Evolutionary conservation across 1,140 invertebrate genomes (phyloP), one percentile per base, ranked within the genome.

Genomic region (Trichogramma pretiosum): DNA sequence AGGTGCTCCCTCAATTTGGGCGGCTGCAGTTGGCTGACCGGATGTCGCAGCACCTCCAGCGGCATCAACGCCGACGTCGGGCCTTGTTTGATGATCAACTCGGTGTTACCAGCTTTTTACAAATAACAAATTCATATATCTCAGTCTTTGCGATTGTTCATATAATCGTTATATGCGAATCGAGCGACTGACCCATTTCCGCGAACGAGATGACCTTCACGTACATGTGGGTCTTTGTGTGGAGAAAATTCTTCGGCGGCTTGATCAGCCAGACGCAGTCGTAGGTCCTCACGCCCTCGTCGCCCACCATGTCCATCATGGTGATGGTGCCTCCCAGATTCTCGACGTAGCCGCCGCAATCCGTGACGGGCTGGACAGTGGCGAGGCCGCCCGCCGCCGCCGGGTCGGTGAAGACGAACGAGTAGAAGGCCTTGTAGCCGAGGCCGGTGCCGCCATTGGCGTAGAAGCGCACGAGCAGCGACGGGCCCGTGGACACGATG

Each of bases 211-310:
- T 74, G 7, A 86, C 74, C 54, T 82, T 77, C 13, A 85, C 57
- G 46, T 82, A 83, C 30, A 85, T 73, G 59, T 85, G 81, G 0
- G 81, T 82, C 57, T 84, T 83, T 62, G 80, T 74, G 58, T 82
- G 77, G 32, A 80, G 62, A 58, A 79, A 81, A 51, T 73, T 79
- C 32, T 77, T 75, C 2, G 78, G 75, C 5, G 80, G 81, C 56
- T 78, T 76, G 3, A 87, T 80, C 4, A 86, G 69, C 83, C 83
- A 87, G 28, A 85, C 75, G 56, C 83, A 86, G 56, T 87, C 82
- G 52, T 81, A 86, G 0, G 73, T 71, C 57, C 78, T 76, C 0
- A 74, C 68, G 2, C 73, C 74, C 48, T 78, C 75, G n/a, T n/a
- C n/a, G 35, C 70, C 69, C 7, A 81, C 76, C 82, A 85, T 85